Evolutionary conservation across 23 tunicate species (phyloP).

Genomic region (Diplosoma virens): DNA sequence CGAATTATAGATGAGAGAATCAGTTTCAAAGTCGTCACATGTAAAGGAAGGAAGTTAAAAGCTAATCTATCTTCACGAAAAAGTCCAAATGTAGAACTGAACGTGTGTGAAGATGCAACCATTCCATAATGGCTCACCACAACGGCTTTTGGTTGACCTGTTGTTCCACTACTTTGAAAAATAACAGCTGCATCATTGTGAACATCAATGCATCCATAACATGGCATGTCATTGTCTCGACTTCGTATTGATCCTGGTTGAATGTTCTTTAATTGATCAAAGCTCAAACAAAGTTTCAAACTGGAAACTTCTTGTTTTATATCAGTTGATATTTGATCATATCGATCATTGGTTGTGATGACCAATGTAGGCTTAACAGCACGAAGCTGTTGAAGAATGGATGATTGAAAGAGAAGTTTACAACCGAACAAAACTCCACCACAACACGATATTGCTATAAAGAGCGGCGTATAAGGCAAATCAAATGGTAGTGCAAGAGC

Average conservation of each 20-base stretch:
- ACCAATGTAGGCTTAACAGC: constrained; percentile 15
- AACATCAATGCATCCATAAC: constrained; percentile 22
- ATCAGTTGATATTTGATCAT: not conserved
- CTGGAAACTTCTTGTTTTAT: not conserved
- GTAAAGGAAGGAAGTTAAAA: not conserved
- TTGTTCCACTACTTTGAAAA: constrained; percentile 24
- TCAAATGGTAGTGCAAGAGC: constrained; percentile 9
- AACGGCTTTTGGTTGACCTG: constrained; percentile 27
- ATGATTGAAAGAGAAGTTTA: not conserved
- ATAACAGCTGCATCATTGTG: constrained; percentile 3
- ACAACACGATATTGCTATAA: not conserved
- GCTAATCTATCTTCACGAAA: not conserved
- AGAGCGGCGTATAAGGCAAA: not conserved
- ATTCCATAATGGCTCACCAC: constrained; percentile 5
- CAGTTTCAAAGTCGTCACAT: not conserved
- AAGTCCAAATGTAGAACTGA: not conserved
- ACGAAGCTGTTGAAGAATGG: constrained; percentile 4
- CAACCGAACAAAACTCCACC: constrained; percentile 6
- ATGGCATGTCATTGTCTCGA: constrained; percentile 10
- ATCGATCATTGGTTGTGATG: constrained; percentile 1
- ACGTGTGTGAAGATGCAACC: not conserved
- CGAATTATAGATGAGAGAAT: not conserved
- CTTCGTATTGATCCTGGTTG: not conserved
- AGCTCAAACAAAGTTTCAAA: not conserved
- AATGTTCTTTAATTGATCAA: constrained; percentile 5